Percentiles rank a stretch among this genome's conserved stretches.
Conservation (phyloP, 1,140 invertebrate species). For the Drosophila setifemur region DNA sequence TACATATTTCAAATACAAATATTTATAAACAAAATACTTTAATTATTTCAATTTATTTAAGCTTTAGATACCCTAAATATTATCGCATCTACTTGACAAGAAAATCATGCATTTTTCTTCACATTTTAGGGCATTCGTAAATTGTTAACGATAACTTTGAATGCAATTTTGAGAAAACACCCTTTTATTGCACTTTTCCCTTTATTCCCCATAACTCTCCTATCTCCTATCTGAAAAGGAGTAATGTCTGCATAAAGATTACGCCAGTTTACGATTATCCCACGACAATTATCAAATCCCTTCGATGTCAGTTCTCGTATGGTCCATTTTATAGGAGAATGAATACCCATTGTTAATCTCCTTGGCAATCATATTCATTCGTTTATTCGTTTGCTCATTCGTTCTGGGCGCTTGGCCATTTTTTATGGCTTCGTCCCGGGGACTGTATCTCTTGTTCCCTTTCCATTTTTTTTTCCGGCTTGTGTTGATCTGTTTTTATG, state of each 20-base stretch:
- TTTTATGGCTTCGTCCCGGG: slow-evolving; percentile 42
- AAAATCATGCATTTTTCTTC: no score
- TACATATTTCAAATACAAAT: no score
- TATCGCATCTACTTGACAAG: no score
- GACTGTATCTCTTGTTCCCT: neutral
- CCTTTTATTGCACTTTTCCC: neutral
- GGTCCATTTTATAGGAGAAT: slow-evolving; percentile 45
- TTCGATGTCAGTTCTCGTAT: slow-evolving; percentile 35
- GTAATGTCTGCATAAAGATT: neutral
- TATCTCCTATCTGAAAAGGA: no score
- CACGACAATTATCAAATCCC: slow-evolving; percentile 65
- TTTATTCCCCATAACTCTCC: neutral
- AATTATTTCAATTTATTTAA: no score
- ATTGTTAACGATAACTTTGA: no score
- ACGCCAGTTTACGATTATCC: slow-evolving; percentile 17
- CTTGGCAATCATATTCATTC: slow-evolving; percentile 42
- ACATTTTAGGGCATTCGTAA: no score
- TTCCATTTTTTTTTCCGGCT: slow-evolving; percentile 1
- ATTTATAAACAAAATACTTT: no score
- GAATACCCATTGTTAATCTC: slow-evolving; percentile 32
- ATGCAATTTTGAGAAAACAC: neutral
- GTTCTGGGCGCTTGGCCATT: slow-evolving; percentile 38
- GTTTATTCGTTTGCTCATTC: slow-evolving; percentile 30
- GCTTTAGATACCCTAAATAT: no score
- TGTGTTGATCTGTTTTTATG: slow-evolving; percentile 60